Percentiles rank a stretch among this genome's conserved stretches.
These are phyloP conservation scores for Oreotragus oreotragus DNA, from an alignment of 2,113 vertebrate species.

Conservation along the genomic window DNA sequence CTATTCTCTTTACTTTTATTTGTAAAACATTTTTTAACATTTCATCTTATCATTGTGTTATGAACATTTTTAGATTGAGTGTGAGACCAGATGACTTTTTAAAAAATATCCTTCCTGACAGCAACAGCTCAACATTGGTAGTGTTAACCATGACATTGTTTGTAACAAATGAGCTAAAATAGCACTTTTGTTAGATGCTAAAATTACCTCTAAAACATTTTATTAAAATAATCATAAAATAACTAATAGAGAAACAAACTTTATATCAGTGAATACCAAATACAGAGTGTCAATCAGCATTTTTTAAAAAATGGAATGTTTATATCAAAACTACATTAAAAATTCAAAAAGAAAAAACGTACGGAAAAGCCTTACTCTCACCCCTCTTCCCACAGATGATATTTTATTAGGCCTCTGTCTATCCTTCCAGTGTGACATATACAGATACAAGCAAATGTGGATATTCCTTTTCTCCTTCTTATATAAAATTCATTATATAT, in stretches of 20 bases:
- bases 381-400: background rate
- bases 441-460: background rate
- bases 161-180: background rate
- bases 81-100: background rate
- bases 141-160: background rate
- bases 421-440: background rate
- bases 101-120: background rate
- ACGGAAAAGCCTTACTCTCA: background rate
- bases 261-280: background rate
- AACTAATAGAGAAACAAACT: background rate
- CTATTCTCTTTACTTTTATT: background rate
- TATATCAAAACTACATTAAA: background rate
- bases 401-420: background rate
- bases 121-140: background rate
- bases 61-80: background rate
- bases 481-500: background rate
- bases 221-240: background rate
- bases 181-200: background rate
- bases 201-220: background rate
- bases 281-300: background rate
- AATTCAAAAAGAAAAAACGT: background rate
- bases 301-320: background rate
- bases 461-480: background rate
- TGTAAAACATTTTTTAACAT: background rate
- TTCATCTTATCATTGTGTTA: background rate